A percentile compares a stretch with the other conserved stretches of the same genome.
Evolutionary conservation across 2,888 invertebrate species (phyloP).

Genomic region (Frankliniella fusca): DNA sequence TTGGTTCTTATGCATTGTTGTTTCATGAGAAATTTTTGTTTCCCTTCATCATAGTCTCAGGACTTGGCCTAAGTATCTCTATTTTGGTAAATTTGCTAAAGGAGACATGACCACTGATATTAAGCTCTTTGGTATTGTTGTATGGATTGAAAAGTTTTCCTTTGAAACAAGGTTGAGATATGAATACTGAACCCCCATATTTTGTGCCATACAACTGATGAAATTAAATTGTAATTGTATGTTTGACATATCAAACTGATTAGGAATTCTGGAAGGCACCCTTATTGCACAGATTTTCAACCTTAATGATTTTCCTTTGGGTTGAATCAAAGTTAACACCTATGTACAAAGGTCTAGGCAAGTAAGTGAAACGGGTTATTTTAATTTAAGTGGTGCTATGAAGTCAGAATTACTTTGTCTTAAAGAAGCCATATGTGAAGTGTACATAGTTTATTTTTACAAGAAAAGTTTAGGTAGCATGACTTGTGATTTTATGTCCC

Average conservation of each 20-base stretch:
- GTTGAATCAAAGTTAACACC: neutral
- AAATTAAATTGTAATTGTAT: neutral
- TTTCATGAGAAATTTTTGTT: neutral
- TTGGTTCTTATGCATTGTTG: slow-evolving; percentile 5
- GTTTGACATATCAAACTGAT: neutral
- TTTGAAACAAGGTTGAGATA: no score
- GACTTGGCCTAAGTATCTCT: neutral
- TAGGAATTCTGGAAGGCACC: neutral
- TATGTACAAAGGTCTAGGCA: slow-evolving; percentile 2
- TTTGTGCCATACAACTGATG: slow-evolving; percentile 5
- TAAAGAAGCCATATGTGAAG: slow-evolving; percentile 17
- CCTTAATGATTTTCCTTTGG: neutral
- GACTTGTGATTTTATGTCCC: neutral
- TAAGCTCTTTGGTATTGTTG: neutral
- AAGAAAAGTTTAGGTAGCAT: neutral
- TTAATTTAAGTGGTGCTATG: slow-evolving; percentile 20
- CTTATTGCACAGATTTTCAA: neutral
- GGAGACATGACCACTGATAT: neutral
- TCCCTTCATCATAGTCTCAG: neutral
- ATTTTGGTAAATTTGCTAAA: neutral
- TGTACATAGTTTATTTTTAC: slow-evolving; percentile 21
- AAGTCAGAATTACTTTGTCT: neutral
- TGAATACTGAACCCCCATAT: neutral
- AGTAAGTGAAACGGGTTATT: slow-evolving; percentile 19
- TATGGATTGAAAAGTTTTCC: neutral